These are phyloP conservation scores for Paracanthobrama guichenoti DNA, from an alignment of 2,113 vertebrate genomes.

Conservation along the genomic window DNA sequence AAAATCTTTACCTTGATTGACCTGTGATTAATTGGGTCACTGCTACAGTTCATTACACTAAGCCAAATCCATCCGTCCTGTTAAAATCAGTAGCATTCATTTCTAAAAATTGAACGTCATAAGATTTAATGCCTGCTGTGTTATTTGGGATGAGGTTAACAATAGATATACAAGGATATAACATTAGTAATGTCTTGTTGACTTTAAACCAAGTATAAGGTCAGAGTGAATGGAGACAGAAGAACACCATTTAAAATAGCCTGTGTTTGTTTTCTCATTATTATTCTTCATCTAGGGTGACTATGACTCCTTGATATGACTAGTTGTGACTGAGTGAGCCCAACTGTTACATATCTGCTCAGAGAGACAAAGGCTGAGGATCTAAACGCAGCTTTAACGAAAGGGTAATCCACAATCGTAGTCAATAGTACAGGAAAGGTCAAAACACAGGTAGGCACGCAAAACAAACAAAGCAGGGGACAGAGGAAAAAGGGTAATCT, in stretches of 20 bases:
- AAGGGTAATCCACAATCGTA: too few species aligned
- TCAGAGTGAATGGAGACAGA: background rate
- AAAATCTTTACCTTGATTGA: background rate
- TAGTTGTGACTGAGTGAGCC: too few species aligned
- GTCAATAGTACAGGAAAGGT: too few species aligned
- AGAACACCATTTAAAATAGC: background rate
- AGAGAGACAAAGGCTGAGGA: too few species aligned
- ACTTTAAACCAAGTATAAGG: background rate
- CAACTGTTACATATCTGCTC: too few species aligned
- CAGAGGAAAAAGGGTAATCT: too few species aligned
- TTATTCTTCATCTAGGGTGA: background rate
- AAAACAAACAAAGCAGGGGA: too few species aligned
- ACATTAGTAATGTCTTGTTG: background rate
- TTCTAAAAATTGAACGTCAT: background rate
- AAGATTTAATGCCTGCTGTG: background rate
- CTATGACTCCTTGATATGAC: too few species aligned
- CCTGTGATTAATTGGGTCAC: background rate
- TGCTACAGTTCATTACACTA: conserved; percentile 7
- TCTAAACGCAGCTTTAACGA: too few species aligned
- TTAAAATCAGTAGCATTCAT: background rate
- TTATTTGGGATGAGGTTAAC: background rate
- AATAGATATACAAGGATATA: background rate
- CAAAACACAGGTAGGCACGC: too few species aligned
- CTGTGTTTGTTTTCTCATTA: background rate
- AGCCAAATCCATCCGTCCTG: background rate